Evolutionary conservation across 2,888 invertebrate genomes (phyloP).

Genomic region (Cantharis rustica): DNA sequence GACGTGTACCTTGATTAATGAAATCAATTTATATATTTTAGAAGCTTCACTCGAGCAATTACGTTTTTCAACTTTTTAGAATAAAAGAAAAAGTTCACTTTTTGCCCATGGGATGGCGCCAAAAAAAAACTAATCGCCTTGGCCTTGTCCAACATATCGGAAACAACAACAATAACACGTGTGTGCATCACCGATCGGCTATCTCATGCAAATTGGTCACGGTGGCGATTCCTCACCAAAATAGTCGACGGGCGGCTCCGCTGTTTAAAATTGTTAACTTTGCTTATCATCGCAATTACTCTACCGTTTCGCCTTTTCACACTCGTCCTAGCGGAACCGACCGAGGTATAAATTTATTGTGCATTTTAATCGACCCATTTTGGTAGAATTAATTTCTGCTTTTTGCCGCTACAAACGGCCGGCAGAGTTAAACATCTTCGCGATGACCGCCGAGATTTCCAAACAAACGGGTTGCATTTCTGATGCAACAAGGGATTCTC

Average conservation of each 20-base stretch:
- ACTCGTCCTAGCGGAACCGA: constrained; percentile 16
- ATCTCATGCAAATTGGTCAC: constrained; percentile 9
- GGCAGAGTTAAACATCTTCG: background rate
- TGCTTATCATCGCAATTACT: constrained; percentile 14
- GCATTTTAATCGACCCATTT: constrained; percentile 10
- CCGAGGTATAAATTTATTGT: constrained; percentile 3
- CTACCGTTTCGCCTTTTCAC: constrained; percentile 20
- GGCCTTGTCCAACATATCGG: constrained; percentile 9
- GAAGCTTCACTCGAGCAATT: background rate
- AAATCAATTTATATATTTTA: constrained; percentile 22
- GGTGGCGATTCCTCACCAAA: constrained; percentile 17
- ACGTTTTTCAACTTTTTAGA: too few species aligned
- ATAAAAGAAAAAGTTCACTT: too few species aligned
- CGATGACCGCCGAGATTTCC: too few species aligned
- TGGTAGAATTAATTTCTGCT: background rate
- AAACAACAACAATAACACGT: constrained; percentile 6
- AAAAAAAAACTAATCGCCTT: too few species aligned
- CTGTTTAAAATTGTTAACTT: constrained; percentile 1
- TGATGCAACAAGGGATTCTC: background rate
- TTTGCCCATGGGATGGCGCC: too few species aligned
- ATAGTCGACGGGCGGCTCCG: background rate
- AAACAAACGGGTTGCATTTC: background rate
- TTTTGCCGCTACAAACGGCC: background rate
- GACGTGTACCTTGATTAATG: constrained; percentile 29
- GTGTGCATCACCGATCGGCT: constrained; percentile 5